Percentiles rank a stretch among this genome's conserved stretches.
phyloP scores from a whole-genome alignment of 2,797 vertebrate species.

The Setipinna tenuifilis region DNA sequence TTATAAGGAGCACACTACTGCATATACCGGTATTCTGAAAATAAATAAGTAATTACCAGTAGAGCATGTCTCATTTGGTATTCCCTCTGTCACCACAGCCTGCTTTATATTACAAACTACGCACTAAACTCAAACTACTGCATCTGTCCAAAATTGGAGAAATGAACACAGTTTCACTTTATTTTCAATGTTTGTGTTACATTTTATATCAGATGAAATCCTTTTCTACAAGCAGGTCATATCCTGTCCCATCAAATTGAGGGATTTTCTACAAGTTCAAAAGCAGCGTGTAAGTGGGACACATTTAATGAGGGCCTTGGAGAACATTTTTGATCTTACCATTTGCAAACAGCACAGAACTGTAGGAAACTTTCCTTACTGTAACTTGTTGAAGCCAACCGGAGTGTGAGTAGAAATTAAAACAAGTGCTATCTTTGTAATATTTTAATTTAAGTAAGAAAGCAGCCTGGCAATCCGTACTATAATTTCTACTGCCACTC shows the following conservation, averaged over 20 bases:
- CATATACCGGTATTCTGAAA: neutral
- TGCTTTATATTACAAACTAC: neutral
- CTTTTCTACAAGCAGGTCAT: conserved; percentile 47
- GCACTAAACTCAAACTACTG: neutral
- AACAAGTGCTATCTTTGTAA: conserved; percentile 35
- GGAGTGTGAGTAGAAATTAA: conserved; percentile 60
- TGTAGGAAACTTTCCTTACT: conserved; percentile 54
- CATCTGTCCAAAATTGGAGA: neutral
- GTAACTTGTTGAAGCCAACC: conserved; percentile 55
- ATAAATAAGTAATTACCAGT: neutral
- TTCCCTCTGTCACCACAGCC: neutral
- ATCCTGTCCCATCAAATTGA: conserved; percentile 47
- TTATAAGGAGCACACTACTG: neutral
- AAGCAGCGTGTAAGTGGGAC: conserved; percentile 53
- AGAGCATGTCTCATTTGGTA: conserved; percentile 12
- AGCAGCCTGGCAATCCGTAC: neutral
- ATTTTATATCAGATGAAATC: conserved; percentile 33
- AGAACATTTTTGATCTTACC: conserved; percentile 64
- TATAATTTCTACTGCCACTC: conserved; percentile 13
- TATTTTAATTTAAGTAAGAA: conserved; percentile 46
- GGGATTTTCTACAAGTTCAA: conserved; percentile 46
- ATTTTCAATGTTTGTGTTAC: conserved; percentile 14
- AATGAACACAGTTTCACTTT: conserved; percentile 18
- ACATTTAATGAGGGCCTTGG: conserved; percentile 70
- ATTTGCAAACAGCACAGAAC: conserved; percentile 66